A percentile compares a stretch with the other conserved stretches of the same genome.
Conservation (phyloP, 2,888 invertebrate genomes). For the Sarcophaga carnaria region DNA sequence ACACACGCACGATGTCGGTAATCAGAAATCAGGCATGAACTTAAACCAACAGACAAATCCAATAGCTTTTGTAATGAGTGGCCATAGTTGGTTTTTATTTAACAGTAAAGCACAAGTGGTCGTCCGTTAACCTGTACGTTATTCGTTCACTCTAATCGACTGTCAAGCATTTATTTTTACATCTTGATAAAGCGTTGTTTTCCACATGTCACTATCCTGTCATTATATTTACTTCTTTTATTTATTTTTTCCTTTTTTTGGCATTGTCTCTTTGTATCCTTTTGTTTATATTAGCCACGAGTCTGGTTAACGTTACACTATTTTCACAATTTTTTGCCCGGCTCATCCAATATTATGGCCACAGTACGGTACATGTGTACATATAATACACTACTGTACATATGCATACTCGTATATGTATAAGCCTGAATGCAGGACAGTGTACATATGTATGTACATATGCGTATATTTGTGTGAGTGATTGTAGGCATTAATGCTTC, state of each 20-base stretch:
- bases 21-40: neutral
- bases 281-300: constrained; percentile 51
- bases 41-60: neutral
- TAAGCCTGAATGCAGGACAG: neutral
- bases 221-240: constrained; percentile 55
- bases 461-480: neutral
- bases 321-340: neutral
- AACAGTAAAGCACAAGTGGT: neutral
- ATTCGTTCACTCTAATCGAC: neutral
- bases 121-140: neutral
- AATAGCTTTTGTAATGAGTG: neutral
- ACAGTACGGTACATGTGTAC: neutral
- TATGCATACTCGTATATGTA: neutral
- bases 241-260: neutral
- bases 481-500: neutral
- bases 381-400: too few relatives aligned
- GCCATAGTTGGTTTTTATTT: neutral
- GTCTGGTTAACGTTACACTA: constrained; percentile 25
- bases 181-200: constrained; percentile 53
- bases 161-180: constrained; percentile 38
- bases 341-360: constrained; percentile 33
- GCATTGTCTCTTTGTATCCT: neutral
- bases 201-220: constrained; percentile 53
- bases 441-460: neutral
- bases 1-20: neutral